Evolutionary conservation across 2,888 invertebrate species (phyloP), one percentile per base, ranked within the genome.

Genomic region (Eristalis intricaria): DNA sequence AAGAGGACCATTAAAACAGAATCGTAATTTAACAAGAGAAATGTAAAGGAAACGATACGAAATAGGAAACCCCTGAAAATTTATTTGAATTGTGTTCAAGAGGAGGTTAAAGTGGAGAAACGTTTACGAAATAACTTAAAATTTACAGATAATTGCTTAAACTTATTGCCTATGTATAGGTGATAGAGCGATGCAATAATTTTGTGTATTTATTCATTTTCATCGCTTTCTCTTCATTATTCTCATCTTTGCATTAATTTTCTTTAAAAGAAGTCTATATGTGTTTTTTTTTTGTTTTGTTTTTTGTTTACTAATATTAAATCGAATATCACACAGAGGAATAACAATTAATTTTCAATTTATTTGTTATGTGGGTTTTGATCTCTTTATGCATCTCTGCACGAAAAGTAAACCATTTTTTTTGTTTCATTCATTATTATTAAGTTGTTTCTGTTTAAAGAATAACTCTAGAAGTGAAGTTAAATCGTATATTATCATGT

Each of bases 271-370:
- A 84, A 88, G 83, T 88, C 79, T 84, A 75, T 76, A 60, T 60
- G 73, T 81, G 61, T 77, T 64, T 82, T 60, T 83, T 80, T 70
- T 77, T 68, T 82, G 35, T 58, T 66, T n/a, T n/a, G n/a, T n/a
- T n/a, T n/a, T 70, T 82, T 32, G 23, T 76, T 50, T 50, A 43
- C 65, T 76, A 82, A 84, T 87, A 75, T 89, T 89, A 89, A 89
- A 88, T 89, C 83, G 89, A 88, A 89, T 90, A 90, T 90, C 90
- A 90, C 90, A 89, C 88, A 89, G 89, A 89, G 87, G 88, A 89
- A 90, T 90, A 90, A 89, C 89, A 88, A 85, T 78, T 87, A 71
- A 78, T 74, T 77, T 65, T 71, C 68, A 40, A 50, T 81, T 64
- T 83, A 22, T 61, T 70, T 74, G 65, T 60, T 40, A 70, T 71